Evolutionary conservation across 2,113 vertebrate genomes (phyloP).

Genomic region (Charadrius vociferus): DNA sequence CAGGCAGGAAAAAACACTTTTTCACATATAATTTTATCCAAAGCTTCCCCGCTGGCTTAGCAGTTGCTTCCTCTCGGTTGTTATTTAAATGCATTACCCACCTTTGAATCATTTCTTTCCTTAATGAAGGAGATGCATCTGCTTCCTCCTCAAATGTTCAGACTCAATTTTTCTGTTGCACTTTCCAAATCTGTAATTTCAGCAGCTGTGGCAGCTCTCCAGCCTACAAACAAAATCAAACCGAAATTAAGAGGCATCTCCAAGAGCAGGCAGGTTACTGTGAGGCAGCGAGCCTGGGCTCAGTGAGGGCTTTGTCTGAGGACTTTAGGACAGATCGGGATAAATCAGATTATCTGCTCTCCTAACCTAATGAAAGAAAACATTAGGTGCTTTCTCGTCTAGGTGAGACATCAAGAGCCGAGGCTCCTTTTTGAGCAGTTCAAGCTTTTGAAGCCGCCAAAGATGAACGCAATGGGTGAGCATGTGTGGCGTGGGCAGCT

Average conservation of each 20-base stretch:
- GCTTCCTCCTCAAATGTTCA: neutral
- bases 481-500: accelerated
- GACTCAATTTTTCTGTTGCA: neutral
- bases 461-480: accelerated
- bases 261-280: neutral
- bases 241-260: neutral
- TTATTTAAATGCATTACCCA: neutral
- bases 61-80: neutral
- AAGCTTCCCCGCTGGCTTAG: neutral
- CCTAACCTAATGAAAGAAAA: neutral
- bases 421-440: neutral
- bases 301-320: neutral
- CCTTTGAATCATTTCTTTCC: neutral
- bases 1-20: neutral
- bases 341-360: neutral
- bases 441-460: neutral
- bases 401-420: neutral
- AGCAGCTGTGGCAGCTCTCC: neutral
- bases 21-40: neutral
- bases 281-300: accelerated
- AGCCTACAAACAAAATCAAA: neutral
- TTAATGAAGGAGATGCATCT: neutral
- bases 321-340: neutral
- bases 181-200: neutral
- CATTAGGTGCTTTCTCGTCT: neutral